phyloP scores from a whole-genome alignment of 2,888 invertebrate species.

The Scaptomyza cyrtandrae region DNA sequence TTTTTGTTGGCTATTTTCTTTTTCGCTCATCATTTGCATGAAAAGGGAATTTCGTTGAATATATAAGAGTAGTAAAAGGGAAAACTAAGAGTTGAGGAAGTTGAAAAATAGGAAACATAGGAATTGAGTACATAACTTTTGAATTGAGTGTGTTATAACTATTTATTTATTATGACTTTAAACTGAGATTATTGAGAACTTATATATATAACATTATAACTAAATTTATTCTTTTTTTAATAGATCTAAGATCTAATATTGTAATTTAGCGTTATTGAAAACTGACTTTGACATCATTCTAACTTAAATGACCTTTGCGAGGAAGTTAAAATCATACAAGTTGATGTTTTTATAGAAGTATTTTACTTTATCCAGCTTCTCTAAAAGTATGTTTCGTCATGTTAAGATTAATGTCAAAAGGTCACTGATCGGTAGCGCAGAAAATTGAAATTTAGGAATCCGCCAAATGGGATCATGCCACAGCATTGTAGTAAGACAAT shows the following conservation, averaged over 20 bases:
- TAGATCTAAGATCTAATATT: too few relatives aligned
- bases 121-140: neutral
- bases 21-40: conserved; percentile 40
- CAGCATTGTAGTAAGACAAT: conserved; percentile 46
- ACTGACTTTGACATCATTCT: too few relatives aligned
- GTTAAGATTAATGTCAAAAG: conserved; percentile 34
- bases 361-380: neutral
- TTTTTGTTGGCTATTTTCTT: conserved; percentile 6
- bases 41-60: conserved; percentile 1
- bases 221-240: too few relatives aligned
- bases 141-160: too few relatives aligned
- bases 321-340: too few relatives aligned
- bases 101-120: neutral
- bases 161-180: too few relatives aligned
- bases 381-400: neutral
- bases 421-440: conserved; percentile 56
- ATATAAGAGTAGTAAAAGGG: conserved; percentile 29
- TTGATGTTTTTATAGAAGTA: too few relatives aligned
- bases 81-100: conserved; percentile 17
- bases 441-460: conserved; percentile 6
- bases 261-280: too few relatives aligned
- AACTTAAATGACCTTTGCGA: too few relatives aligned
- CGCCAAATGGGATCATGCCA: conserved; percentile 56
- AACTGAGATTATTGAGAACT: too few relatives aligned
- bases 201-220: too few relatives aligned